A percentile compares a stretch with the other conserved stretches of the same genome.
Evolutionary conservation across 2,888 invertebrate species (phyloP).

Genomic region (Ophioninae sp.): DNA sequence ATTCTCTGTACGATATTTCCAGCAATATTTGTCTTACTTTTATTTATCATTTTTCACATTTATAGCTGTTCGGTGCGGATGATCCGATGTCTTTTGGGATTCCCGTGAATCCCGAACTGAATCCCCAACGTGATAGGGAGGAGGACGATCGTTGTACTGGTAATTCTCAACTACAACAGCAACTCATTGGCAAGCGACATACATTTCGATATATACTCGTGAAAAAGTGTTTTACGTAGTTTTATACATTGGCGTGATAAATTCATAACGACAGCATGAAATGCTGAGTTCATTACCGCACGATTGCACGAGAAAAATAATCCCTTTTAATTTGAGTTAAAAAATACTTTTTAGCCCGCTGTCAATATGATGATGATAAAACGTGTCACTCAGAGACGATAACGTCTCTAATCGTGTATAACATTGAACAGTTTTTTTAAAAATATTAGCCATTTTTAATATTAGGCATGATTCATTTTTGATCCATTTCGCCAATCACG

Average conservation of each 20-base stretch:
- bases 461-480: too few relatives aligned
- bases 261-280: not conserved
- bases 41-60: constrained; percentile 42
- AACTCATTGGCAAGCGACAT: constrained; percentile 22
- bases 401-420: not conserved
- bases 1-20: constrained; percentile 10
- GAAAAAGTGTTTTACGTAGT: not conserved
- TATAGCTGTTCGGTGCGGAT: constrained; percentile 80
- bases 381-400: not conserved
- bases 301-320: not conserved
- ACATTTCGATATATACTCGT: not conserved
- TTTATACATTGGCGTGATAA: not conserved
- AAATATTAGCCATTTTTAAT: too few relatives aligned
- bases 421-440: not conserved
- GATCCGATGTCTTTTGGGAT: constrained; percentile 80
- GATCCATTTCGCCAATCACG: too few relatives aligned
- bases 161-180: constrained; percentile 57
- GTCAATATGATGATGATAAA: not conserved
- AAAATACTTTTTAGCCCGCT: not conserved
- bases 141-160: constrained; percentile 69
- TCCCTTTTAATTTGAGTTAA: not conserved
- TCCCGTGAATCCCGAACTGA: constrained; percentile 78
- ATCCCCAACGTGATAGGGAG: constrained; percentile 74
- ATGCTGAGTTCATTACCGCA: not conserved
- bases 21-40: constrained; percentile 34